Conservation (phyloP, 2,888 invertebrate genomes). For the Deilephila porcellus region DNA sequence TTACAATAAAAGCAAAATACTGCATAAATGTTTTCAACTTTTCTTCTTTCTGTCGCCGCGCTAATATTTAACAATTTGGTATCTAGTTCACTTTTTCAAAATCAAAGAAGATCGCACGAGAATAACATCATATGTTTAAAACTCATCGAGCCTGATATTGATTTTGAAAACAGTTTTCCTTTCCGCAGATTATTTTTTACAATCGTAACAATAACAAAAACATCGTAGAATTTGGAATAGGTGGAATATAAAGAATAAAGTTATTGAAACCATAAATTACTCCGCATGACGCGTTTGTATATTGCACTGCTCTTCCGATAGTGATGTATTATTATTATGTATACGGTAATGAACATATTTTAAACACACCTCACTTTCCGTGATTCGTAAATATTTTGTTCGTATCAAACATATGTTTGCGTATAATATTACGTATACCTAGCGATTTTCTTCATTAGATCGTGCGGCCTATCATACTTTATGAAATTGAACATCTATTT, state of each 20-base stretch:
- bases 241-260: conserved; percentile 20
- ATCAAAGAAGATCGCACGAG: background rate
- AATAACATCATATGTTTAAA: background rate
- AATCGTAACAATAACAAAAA: conserved; percentile 20
- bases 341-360: conserved; percentile 14
- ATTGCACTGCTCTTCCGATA: background rate
- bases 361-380: background rate
- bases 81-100: too few species aligned
- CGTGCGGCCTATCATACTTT: too few species aligned
- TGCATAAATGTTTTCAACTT: too few species aligned
- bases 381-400: conserved; percentile 4
- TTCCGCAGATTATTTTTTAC: background rate
- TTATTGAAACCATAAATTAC: conserved; percentile 18
- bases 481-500: too few species aligned
- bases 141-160: background rate
- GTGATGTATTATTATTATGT: conserved; percentile 24
- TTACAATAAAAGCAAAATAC: too few species aligned
- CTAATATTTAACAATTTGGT: too few species aligned
- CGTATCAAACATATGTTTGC: background rate
- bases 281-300: background rate
- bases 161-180: background rate
- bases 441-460: too few species aligned
- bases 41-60: too few species aligned
- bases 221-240: conserved; percentile 11
- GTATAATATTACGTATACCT: too few species aligned